Conservation (phyloP, 2,113 vertebrate genomes). For the Gnathonemus longibarbis region DNA sequence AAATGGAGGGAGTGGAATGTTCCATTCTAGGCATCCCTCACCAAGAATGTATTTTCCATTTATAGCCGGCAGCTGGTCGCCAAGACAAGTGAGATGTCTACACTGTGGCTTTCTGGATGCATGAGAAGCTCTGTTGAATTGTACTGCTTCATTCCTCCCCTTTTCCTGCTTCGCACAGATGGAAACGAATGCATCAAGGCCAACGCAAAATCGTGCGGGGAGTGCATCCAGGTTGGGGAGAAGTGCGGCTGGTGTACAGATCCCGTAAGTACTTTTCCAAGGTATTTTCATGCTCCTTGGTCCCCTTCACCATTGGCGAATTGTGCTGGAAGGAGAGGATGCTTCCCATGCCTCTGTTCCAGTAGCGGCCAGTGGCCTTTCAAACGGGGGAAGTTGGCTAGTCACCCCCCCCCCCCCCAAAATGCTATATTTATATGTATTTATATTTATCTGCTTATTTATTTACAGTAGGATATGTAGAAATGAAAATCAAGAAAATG, state of each 20-base stretch:
- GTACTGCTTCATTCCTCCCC: constrained; percentile 24
- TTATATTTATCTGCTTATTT: no score
- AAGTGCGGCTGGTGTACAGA: constrained; percentile 91
- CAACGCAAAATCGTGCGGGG: constrained; percentile 92
- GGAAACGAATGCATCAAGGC: constrained; percentile 88
- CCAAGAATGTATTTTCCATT: not conserved
- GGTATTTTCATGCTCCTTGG: not conserved
- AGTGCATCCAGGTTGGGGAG: constrained; percentile 91
- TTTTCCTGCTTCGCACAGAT: constrained; percentile 57
- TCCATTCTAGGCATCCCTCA: not conserved
- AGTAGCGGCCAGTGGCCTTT: no score
- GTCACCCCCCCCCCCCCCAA: no score
- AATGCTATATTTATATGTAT: no score
- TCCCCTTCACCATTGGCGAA: not conserved
- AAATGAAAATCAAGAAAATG: no score
- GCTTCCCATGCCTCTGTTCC: not conserved
- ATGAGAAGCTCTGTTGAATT: not conserved
- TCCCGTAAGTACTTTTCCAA: constrained; percentile 62
- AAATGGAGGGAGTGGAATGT: constrained; percentile 11
- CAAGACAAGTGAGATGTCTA: not conserved
- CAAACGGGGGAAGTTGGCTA: no score
- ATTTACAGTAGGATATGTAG: no score
- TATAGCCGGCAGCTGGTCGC: not conserved
- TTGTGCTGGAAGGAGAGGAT: not conserved
- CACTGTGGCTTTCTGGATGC: not conserved